Evolutionary conservation across 2,797 vertebrate species (phyloP), one percentile per base, ranked within the genome.

Genomic region (Pogonophryne albipinna): DNA sequence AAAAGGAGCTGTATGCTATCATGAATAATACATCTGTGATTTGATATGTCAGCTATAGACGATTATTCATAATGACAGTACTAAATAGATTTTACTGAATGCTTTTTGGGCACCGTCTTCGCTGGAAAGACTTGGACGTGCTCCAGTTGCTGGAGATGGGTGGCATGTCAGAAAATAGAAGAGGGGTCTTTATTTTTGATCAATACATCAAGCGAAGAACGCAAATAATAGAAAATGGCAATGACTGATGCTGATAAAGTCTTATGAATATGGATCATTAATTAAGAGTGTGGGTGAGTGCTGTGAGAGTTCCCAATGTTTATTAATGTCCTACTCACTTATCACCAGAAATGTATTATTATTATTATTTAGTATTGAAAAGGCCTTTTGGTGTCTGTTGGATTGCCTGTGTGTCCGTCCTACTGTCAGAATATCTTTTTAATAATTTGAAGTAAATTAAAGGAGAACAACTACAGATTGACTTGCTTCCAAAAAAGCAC

Each of bases 221-320:
- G 46, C 65, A 76, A 82, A 82, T 75, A 78, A 84, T 76, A 67
- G 67, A 45, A 85, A 53, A 71, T 70, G 62, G 63, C 46, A 68
- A 73, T 86, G 82, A 86, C 52, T 82, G 78, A 68, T 66, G 70
- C 76, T 76, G 72, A 79, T 75, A 68, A 74, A 72, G 60, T 71
- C 62, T 77, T 74, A 83, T 79, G 85, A 80, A 81, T 74, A 82
- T 78, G 79, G 77, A 83, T 78, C 65, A 66, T 79, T 86, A 77
- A 88, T 84, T 77, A 76, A 75, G 56, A 75, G 56, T 61, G 68
- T 74, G 70, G 74, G 58, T 64, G 82, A 85, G 68, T 76, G 78
- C 76, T 60, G 71, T 80, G 72, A 60, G 52, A 78, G 64, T 80
- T 79, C 42, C 73, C 67, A 73, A 50, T 76, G 80, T 82, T 73